Percentiles rank a stretch among this genome's conserved stretches.
Evolutionary conservation across 2,888 invertebrate species (phyloP).

Genomic region (Nephrocerus scutellatus): DNA sequence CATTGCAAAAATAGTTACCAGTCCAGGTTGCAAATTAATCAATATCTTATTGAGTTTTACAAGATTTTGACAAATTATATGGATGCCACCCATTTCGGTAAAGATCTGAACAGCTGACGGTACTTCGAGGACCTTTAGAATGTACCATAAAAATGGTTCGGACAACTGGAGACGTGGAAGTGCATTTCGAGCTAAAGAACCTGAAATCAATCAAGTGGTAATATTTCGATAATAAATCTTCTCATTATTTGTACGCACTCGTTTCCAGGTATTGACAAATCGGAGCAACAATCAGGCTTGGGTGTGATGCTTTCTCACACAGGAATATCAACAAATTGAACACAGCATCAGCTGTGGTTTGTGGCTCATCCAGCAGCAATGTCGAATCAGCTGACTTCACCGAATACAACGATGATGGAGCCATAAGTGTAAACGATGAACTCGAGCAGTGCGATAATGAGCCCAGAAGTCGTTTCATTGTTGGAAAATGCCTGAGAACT

Average conservation of each 20-base stretch:
- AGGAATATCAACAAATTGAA: conserved; percentile 74
- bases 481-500: conserved; percentile 69
- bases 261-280: conserved; percentile 62
- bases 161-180: conserved; percentile 57
- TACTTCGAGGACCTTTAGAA: conserved; percentile 70
- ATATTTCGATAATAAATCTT: too few species aligned
- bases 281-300: conserved; percentile 68
- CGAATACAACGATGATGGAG: conserved; percentile 49
- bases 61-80: conserved; percentile 70
- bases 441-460: conserved; percentile 71
- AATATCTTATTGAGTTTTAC: conserved; percentile 66
- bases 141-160: conserved; percentile 79
- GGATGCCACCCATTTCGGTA: conserved; percentile 66
- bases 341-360: conserved; percentile 79
- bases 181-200: conserved; percentile 41
- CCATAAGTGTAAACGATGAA: conserved; percentile 61
- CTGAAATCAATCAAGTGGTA: too few species aligned
- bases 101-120: conserved; percentile 69
- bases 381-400: conserved; percentile 37
- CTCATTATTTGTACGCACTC: conserved; percentile 30
- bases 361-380: conserved; percentile 53
- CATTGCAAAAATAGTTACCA: too few species aligned
- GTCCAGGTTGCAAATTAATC: conserved; percentile 61
- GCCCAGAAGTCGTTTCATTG: conserved; percentile 76
- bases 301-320: conserved; percentile 67